Evolutionary conservation across 2,797 vertebrate genomes (phyloP).

Genomic region (Glyptemys insculpta): DNA sequence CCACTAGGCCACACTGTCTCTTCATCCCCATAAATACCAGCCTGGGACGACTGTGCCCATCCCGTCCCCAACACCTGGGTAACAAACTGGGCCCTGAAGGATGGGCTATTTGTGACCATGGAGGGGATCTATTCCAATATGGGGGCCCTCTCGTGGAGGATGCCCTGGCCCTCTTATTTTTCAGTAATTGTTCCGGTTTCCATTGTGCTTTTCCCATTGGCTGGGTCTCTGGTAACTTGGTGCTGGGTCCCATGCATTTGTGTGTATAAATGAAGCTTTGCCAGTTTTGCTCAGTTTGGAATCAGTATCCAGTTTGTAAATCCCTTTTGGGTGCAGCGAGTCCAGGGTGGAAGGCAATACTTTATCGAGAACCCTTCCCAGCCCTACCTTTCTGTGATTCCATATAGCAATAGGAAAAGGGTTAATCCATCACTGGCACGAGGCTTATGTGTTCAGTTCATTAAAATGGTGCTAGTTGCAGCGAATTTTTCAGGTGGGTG

Average conservation of each 20-base stretch:
- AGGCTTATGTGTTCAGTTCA: constrained; percentile 34
- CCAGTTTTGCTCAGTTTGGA: background rate
- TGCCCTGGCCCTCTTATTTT: background rate
- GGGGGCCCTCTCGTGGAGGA: background rate
- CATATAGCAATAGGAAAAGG: constrained; percentile 13
- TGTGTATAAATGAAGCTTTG: background rate
- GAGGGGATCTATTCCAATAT: background rate
- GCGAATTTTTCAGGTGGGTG: background rate
- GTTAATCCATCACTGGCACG: constrained; percentile 48
- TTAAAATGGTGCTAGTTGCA: background rate
- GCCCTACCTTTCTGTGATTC: background rate
- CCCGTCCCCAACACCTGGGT: background rate
- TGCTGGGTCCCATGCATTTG: background rate
- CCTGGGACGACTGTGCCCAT: background rate
- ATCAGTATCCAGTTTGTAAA: background rate
- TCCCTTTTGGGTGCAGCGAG: background rate
- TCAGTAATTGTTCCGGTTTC: rapidly evolving
- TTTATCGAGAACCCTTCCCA: background rate
- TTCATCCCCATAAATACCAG: background rate
- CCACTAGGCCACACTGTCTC: background rate
- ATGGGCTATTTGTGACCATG: background rate
- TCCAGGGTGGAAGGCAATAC: background rate
- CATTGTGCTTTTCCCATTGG: rapidly evolving
- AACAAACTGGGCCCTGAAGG: background rate
- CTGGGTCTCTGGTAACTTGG: background rate